These are phyloP conservation scores for Calephelis nemesis DNA, from an alignment of 1,140 invertebrate species.

Conservation along the genomic window DNA sequence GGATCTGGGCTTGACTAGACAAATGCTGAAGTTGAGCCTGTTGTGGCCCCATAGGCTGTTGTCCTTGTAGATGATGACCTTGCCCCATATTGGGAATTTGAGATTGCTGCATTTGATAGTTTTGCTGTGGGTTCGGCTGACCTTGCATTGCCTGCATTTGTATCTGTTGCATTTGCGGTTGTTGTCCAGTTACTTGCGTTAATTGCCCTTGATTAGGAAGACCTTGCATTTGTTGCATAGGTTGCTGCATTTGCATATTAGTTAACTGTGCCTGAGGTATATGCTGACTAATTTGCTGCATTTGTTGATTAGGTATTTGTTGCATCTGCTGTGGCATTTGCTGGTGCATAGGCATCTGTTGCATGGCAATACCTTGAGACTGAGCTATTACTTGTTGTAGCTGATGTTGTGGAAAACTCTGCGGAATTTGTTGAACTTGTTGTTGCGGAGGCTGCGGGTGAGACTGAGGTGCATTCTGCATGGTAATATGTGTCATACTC, in stretches of 20 bases:
- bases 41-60: conserved; percentile 64
- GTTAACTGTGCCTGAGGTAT: conserved; percentile 70
- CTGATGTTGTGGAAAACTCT: conserved; percentile 80
- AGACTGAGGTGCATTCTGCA: conserved; percentile 61
- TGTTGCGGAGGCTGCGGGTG: conserved; percentile 63
- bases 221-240: conserved; percentile 74
- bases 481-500: conserved; percentile 76
- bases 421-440: conserved; percentile 75
- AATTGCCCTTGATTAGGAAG: conserved; percentile 72
- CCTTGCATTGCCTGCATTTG: conserved; percentile 77
- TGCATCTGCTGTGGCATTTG: conserved; percentile 77
- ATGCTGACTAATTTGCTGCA: conserved; percentile 75
- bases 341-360: conserved; percentile 75
- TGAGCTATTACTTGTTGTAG: conserved; percentile 78
- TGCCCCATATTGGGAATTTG: conserved; percentile 68
- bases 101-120: conserved; percentile 70
- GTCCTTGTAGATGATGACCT: conserved; percentile 60
- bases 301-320: conserved; percentile 75
- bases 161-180: conserved; percentile 75
- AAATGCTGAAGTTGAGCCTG: conserved; percentile 76
- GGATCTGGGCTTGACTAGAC: conserved; percentile 74
- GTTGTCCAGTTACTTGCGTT: conserved; percentile 70
- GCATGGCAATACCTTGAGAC: conserved; percentile 74
- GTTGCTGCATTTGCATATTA: conserved; percentile 76
- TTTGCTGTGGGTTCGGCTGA: conserved; percentile 69